phyloP scores from a whole-genome alignment of 2,888 invertebrate species.

The Archaeoteleia sp. region DNA sequence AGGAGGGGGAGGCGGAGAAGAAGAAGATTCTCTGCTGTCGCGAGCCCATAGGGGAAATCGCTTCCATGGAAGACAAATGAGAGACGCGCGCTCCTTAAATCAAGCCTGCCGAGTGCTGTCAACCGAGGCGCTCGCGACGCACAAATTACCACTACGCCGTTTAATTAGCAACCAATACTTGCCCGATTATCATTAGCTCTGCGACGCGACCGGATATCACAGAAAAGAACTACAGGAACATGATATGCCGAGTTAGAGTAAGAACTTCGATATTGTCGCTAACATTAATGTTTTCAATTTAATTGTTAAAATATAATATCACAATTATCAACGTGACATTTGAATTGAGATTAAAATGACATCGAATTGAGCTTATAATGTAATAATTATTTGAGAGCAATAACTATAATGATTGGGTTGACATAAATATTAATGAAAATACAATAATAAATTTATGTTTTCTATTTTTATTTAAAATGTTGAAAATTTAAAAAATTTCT shows the following conservation, averaged over 20 bases:
- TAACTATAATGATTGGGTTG: no score
- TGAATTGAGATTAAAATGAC: no score
- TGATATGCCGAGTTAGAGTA: neutral
- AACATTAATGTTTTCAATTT: no score
- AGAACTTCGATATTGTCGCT: no score
- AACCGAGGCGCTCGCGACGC: conserved; percentile 55
- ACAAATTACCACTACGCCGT: conserved; percentile 60
- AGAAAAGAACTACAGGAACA: conserved; percentile 3
- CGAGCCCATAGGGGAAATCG: conserved; percentile 46
- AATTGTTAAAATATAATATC: no score
- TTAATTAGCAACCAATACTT: conserved; percentile 66
- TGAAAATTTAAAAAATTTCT: no score
- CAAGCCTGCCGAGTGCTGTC: conserved; percentile 57
- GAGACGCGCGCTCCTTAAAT: conserved; percentile 63
- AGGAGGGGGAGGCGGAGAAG: conserved; percentile 33
- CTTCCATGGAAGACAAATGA: conserved; percentile 54
- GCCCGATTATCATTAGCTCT: conserved; percentile 17
- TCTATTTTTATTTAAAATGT: no score
- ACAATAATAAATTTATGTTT: no score
- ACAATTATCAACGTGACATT: no score
- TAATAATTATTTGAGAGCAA: no score
- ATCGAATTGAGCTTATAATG: no score
- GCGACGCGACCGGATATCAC: conserved; percentile 3
- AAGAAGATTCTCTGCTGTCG: conserved; percentile 38
- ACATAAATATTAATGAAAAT: no score